Percentiles rank a stretch among this genome's conserved stretches.
These are phyloP conservation scores for Neopipo cinnamomea DNA, from an alignment of 2,113 vertebrate species.

Conservation along the genomic window DNA sequence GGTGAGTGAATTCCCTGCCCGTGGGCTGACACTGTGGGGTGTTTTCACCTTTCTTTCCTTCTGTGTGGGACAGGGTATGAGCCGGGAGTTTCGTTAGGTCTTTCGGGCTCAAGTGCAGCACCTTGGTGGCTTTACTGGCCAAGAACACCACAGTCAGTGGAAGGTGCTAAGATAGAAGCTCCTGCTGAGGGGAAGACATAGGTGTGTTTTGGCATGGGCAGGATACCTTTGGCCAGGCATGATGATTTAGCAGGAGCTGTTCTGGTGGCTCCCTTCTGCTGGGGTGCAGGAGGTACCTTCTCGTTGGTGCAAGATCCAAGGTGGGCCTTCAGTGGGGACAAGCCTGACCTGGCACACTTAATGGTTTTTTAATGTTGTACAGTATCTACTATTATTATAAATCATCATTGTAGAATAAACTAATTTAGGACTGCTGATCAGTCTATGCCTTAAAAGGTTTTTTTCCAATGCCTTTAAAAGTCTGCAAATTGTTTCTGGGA, in stretches of 20 bases:
- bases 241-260: neutral
- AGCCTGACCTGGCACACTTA: neutral
- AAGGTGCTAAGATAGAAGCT: neutral
- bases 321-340: neutral
- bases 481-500: neutral
- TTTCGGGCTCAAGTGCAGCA: neutral
- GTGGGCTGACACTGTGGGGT: neutral
- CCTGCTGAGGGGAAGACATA: neutral
- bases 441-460: neutral
- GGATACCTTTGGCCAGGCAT: neutral
- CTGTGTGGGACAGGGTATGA: neutral
- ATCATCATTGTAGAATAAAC: neutral
- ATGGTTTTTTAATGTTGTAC: neutral
- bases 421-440: neutral
- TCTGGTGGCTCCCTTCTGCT: neutral
- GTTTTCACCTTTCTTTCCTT: neutral
- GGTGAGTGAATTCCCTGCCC: neutral
- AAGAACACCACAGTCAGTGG: neutral
- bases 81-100: neutral
- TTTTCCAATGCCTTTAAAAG: neutral
- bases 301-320: neutral
- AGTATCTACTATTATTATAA: neutral
- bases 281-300: neutral
- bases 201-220: accelerated
- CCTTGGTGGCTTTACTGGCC: neutral